Evolutionary conservation across 2,888 invertebrate species (phyloP).

Genomic region (Pteria penguin): DNA sequence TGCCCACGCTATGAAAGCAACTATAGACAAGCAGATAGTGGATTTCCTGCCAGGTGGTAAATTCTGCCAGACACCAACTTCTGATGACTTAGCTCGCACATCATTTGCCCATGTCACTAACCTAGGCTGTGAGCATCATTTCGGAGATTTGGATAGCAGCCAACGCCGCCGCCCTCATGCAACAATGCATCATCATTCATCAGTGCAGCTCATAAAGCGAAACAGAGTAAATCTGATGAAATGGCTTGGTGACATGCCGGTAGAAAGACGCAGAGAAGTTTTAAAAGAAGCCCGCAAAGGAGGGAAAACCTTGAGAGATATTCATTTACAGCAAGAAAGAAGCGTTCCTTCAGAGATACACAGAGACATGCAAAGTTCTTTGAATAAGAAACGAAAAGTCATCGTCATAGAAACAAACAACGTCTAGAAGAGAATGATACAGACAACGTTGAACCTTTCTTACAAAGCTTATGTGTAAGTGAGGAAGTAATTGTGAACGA

Average conservation of each 20-base stretch:
- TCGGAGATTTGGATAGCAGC: conserved; percentile 3
- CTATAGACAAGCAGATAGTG: conserved; percentile 41
- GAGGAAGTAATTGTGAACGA: not conserved
- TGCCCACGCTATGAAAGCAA: conserved; percentile 24
- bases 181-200: conserved; percentile 16
- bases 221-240: conserved; percentile 3
- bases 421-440: not conserved
- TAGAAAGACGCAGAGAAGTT: not conserved
- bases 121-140: conserved; percentile 3
- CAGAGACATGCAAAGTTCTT: not conserved
- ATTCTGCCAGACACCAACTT: not conserved
- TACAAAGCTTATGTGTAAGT: not conserved
- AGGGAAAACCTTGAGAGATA: not conserved
- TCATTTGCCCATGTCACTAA: conserved; percentile 30
- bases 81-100: conserved; percentile 31
- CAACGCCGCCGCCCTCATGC: conserved; percentile 8
- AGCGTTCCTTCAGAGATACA: not conserved
- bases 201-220: conserved; percentile 17
- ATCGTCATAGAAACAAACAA: no score
- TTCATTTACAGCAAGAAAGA: not conserved
- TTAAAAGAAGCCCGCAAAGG: conserved; percentile 1
- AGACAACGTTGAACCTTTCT: not conserved
- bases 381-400: not conserved
- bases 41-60: conserved; percentile 49
- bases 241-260: conserved; percentile 20